phyloP scores from a whole-genome alignment of 1,140 invertebrate species.

The Pogonus chalceus region DNA sequence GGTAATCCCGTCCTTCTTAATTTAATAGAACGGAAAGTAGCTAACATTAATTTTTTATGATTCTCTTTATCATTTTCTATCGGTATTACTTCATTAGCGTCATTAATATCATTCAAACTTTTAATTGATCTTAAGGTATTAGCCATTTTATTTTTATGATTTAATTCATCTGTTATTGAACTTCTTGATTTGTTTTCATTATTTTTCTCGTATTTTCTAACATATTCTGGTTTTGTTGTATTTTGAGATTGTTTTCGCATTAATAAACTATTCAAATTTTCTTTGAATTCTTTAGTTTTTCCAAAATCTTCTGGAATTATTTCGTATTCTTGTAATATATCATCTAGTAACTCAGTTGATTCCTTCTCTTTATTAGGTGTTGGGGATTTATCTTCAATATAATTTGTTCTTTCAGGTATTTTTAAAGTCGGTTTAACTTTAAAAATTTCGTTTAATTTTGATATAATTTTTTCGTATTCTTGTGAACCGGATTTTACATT shows the following conservation, averaged over 20 bases:
- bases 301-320: background rate
- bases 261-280: slow-evolving; percentile 3
- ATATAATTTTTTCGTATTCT: background rate
- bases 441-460: background rate
- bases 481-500: background rate
- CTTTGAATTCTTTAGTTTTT: slow-evolving; percentile 5
- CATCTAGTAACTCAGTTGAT: background rate
- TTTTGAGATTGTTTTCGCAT: background rate
- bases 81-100: background rate
- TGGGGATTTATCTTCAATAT: background rate
- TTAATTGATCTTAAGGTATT: background rate
- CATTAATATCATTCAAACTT: background rate
- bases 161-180: background rate
- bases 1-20: background rate
- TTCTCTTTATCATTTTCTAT: background rate
- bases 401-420: background rate
- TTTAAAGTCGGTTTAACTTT: background rate
- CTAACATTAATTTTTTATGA: background rate
- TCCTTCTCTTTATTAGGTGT: background rate
- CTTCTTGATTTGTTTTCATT: background rate
- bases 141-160: background rate
- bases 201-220: background rate
- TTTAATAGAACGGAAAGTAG: background rate
- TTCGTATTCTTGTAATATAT: background rate
- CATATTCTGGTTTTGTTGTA: background rate